Base-by-base conservation (phyloP, 2,113 vertebrate genomes). In the Xerus inauris region DNA sequence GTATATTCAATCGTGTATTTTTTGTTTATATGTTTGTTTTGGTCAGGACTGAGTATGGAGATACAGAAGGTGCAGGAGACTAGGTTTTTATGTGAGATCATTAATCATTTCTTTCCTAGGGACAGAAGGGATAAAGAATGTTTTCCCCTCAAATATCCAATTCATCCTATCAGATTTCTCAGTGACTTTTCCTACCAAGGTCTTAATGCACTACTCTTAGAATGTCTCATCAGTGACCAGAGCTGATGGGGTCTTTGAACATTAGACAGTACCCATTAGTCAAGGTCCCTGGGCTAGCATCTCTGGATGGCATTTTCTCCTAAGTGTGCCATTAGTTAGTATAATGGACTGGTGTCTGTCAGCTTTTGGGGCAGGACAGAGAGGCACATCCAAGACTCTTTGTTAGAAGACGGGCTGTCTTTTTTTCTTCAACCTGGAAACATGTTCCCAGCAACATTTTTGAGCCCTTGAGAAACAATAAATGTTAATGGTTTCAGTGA, bases 381-480 rank as follows among this genome's bases (percentile, higher is more conserved):
- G 89, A 80, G 54, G 76, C 79, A 47, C 72, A 83, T 85, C 82
- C 40, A 89, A 93, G 95, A 94, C 62, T n/a, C 94, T 96, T 95
- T 97, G 97, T 98, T 97, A 95, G 87, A 94, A 93, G 72, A 85
- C 71, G 47, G 62, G 57, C 72, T 96, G 26, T 95, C 47, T 91
- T 95, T 96, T 95, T 76, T 28, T 45, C 79, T 92, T 76, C 73
- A 94, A 95, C 72, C 92, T 97, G 84, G 49, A 97, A 98, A 94
- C 87, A 26, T 62, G 62, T 98, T 98, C 96, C 95, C 95, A 91
- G 94, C 88, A 98, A 91, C 84, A 79, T 76, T 94, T 97, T 94
- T 97, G 95, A 94, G 89, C 65, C 59, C 97, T 98, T 97, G 98
- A 98, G 97, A 98, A 97, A 97, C 96, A 98, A 97, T 98, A 98